Percentiles rank a stretch among this genome's conserved stretches.
Evolutionary conservation across 2,888 invertebrate species (phyloP).

Genomic region (Aquatica leii): DNA sequence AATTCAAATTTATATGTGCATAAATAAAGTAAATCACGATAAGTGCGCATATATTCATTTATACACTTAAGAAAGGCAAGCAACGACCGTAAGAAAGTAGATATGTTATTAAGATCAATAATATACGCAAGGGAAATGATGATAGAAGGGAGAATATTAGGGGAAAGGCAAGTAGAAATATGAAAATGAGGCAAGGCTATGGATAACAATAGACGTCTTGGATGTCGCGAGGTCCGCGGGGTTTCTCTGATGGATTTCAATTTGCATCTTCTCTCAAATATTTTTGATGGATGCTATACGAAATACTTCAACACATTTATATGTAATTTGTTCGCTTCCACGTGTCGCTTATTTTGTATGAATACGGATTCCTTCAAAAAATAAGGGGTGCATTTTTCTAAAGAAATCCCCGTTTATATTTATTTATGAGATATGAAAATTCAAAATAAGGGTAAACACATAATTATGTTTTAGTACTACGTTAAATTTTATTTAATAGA

Average conservation of each 20-base stretch:
- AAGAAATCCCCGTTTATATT: conserved; percentile 31
- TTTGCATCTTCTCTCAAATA: conserved; percentile 55
- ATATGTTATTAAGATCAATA: conserved; percentile 60
- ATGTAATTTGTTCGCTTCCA: conserved; percentile 43
- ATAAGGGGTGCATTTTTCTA: conserved; percentile 28
- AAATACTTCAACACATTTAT: conserved; percentile 44
- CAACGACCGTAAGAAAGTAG: conserved; percentile 48
- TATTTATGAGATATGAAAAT: conserved; percentile 28
- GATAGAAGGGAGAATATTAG: conserved; percentile 49
- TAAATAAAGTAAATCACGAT: conserved; percentile 35
- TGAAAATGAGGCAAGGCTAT: conserved; percentile 57
- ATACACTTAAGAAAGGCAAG: conserved; percentile 44
- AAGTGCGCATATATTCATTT: conserved; percentile 51
- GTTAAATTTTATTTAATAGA: no score
- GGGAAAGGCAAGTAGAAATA: conserved; percentile 51
- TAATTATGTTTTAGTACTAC: no score
- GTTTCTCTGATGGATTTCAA: conserved; percentile 59
- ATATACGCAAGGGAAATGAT: conserved; percentile 57
- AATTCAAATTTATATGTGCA: conserved; percentile 1
- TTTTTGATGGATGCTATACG: conserved; percentile 41
- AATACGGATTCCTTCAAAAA: conserved; percentile 32
- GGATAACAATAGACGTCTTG: conserved; percentile 58
- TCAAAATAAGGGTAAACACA: conserved; percentile 14
- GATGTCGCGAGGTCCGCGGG: conserved; percentile 56
- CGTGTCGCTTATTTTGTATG: conserved; percentile 34